phyloP scores from a whole-genome alignment of 2,113 vertebrate species.

The Nesoenas mayeri region DNA sequence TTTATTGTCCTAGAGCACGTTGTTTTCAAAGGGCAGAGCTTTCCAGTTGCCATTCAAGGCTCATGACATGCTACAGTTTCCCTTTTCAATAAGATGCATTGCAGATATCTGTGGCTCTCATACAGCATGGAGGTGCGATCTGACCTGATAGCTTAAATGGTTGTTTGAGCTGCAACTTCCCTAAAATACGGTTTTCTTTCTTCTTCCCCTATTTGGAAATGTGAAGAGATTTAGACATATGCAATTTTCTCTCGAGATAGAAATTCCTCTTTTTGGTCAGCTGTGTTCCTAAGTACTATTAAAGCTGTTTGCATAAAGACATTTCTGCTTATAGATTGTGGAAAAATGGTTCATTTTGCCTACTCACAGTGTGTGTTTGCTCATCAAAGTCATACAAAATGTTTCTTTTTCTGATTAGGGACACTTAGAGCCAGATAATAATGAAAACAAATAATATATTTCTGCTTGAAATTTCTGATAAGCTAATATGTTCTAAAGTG shows the following conservation, averaged over 20 bases:
- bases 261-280: neutral
- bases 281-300: neutral
- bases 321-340: neutral
- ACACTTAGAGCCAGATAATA: neutral
- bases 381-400: neutral
- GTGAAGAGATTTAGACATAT: neutral
- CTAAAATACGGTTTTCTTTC: neutral
- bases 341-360: neutral
- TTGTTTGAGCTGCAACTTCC: neutral
- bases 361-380: neutral
- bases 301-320: neutral
- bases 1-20: neutral
- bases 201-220: neutral
- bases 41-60: neutral
- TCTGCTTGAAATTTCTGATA: neutral
- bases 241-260: neutral
- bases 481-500: neutral
- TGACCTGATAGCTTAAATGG: neutral
- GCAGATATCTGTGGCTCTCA: neutral
- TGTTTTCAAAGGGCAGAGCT: neutral
- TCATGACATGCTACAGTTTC: neutral
- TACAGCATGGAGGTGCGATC: neutral
- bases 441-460: neutral
- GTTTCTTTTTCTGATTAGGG: neutral
- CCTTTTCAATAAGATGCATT: neutral